Base-by-base conservation (phyloP, 92 coral and sea anemone genomes). In the Palythoa grandis region DNA sequence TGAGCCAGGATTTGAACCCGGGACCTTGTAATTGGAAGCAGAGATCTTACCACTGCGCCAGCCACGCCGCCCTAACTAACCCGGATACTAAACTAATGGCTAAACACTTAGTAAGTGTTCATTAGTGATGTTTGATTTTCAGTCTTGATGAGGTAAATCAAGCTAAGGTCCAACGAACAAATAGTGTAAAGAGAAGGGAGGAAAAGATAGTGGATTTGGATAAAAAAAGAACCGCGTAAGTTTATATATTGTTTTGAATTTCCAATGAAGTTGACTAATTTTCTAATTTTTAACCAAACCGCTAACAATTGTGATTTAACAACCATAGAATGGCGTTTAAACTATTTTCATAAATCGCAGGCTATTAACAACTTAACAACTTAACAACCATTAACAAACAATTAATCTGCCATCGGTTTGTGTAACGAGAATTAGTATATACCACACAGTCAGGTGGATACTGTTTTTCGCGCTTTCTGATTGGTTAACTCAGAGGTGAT, bases 101-200 rank as follows among this genome's bases (percentile, higher is more conserved):
- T 3, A 60, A 16, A 12, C 20, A 60, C 66, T 7, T 15, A 60
- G 19, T 22, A 60, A 16, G 6, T 15, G 20, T 79, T 67, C 82
- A 88, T 79, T 78, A 63, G 63, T 67, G 54, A 54, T 75, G 74
- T 77, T 92, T 93, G 88, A 78, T 37, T 89, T 93, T 72, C 93
- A 96, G 99, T 92, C 88, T 96, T 86, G 98, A 96, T 73, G 94
- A 91, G 10, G 92, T 94, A 57, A 94, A 73, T 82, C 77, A 83
- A 43, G 90, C 88, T 71, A 95, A 91, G 73, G 96, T 96, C 1
- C 98, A 93, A 57, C 92, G 99, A 35, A 95, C 92, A 82, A 93
- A 96, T 89, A 96, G 99, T 82, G 99, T 96, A 73, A 93, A 93
- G 76, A 87, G 99, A 74, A 83, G 99, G 82, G 99, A 96, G 14